Conservation (phyloP, 2,888 invertebrate species). For the Drosophila neonasuta region DNA sequence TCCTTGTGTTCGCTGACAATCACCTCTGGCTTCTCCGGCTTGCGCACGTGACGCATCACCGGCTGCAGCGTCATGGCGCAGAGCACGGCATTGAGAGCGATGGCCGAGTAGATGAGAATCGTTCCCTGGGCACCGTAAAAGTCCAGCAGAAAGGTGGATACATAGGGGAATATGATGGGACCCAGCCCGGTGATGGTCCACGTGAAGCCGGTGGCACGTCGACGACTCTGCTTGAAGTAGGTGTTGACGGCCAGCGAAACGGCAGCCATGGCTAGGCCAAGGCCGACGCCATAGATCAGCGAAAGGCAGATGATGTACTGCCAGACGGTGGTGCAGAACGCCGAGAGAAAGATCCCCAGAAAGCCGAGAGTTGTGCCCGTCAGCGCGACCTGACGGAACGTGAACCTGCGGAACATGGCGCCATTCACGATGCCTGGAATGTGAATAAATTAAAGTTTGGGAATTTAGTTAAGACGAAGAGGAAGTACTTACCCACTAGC, state of each 20-base stretch:
- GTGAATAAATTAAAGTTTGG: too few relatives aligned
- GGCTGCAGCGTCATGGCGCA: conserved; percentile 88
- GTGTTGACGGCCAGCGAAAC: conserved; percentile 88
- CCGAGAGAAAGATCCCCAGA: conserved; percentile 84
- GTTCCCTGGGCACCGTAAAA: conserved; percentile 87
- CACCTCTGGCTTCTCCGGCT: conserved; percentile 68
- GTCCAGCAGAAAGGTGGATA: conserved; percentile 85
- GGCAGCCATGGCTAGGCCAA: conserved; percentile 87
- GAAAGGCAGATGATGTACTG: conserved; percentile 87
- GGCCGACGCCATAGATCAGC: conserved; percentile 86
- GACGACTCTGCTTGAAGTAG: conserved; percentile 87
- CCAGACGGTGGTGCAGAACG: conserved; percentile 85
- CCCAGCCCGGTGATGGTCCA: conserved; percentile 89
- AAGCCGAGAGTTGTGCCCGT: conserved; percentile 85
- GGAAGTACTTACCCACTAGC: conserved; percentile 84
- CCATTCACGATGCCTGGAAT: conserved; percentile 85
- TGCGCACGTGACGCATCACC: conserved; percentile 87
- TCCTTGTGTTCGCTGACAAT: conserved; percentile 23
- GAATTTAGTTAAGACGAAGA: too few relatives aligned
- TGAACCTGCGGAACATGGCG: conserved; percentile 87
- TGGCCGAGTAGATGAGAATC: conserved; percentile 86
- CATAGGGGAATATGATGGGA: conserved; percentile 88
- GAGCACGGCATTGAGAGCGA: conserved; percentile 86
- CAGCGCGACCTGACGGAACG: conserved; percentile 87
- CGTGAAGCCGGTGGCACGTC: conserved; percentile 87